These are phyloP conservation scores for Bergia sp. DNA, from an alignment of 92 coral and sea anemone species.

Conservation along the genomic window DNA sequence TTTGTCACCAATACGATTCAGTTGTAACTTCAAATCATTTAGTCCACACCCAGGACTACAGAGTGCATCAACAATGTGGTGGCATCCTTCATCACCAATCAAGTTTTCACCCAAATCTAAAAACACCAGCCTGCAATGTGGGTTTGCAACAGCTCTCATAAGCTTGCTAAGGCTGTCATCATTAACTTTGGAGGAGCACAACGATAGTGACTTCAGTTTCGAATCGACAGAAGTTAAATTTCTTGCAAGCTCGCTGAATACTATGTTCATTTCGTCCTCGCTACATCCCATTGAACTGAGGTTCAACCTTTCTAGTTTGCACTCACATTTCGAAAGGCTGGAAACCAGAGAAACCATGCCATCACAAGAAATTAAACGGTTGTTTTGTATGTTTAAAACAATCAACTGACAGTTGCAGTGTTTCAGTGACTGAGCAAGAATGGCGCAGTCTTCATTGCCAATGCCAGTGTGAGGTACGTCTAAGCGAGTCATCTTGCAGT, in stretches of 20 bases:
- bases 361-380: neutral
- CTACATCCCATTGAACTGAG: constrained; percentile 24
- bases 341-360: constrained; percentile 25
- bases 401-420: neutral
- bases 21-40: neutral
- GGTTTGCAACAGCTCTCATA: constrained; percentile 10
- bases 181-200: neutral
- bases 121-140: neutral
- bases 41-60: constrained; percentile 18
- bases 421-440: constrained; percentile 11
- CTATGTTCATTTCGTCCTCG: neutral
- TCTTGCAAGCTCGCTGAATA: neutral
- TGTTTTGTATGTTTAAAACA: constrained; percentile 2
- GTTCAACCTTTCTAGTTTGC: constrained; percentile 16
- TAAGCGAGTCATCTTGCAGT: constrained; percentile 13
- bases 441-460: neutral
- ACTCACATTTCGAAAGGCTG: constrained; percentile 8
- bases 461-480: constrained; percentile 24
- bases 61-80: constrained; percentile 16
- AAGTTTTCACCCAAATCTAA: constrained; percentile 15
- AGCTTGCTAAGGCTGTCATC: constrained; percentile 20
- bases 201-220: neutral
- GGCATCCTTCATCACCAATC: constrained; percentile 35
- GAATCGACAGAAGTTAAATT: neutral
- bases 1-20: constrained; percentile 18